phyloP scores from a whole-genome alignment of 1,140 invertebrate genomes.

The Drosophila miranda region DNA sequence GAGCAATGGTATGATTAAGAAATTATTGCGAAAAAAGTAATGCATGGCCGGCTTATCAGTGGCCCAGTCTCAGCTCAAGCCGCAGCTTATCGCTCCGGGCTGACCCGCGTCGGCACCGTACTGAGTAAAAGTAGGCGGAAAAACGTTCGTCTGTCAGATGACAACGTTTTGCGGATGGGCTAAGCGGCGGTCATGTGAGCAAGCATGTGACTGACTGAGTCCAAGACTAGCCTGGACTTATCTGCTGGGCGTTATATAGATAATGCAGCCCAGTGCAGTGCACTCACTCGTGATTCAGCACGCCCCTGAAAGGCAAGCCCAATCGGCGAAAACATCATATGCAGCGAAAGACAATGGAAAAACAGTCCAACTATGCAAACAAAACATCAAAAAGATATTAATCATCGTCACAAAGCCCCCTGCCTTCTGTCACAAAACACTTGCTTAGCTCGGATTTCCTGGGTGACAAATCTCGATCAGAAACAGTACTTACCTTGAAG shows the following conservation, averaged over 20 bases:
- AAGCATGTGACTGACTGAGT: slow-evolving; percentile 41
- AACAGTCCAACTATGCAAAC: slow-evolving; percentile 35
- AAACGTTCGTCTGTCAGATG: slow-evolving; percentile 5
- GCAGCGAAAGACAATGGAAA: too few relatives aligned
- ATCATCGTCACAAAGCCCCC: slow-evolving; percentile 17
- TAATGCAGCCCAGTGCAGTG: slow-evolving; percentile 7
- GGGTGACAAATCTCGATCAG: slow-evolving; percentile 6
- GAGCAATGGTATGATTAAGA: slow-evolving; percentile 29
- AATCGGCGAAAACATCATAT: slow-evolving; percentile 19
- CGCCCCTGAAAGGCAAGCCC: slow-evolving; percentile 3
- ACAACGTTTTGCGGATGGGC: slow-evolving; percentile 42
- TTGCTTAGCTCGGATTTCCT: slow-evolving; percentile 28
- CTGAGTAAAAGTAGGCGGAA: slow-evolving; percentile 15
- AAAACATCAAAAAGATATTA: slow-evolving; percentile 40
- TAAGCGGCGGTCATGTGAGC: slow-evolving; percentile 45
- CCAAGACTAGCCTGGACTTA: slow-evolving; percentile 36
- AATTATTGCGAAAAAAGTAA: slow-evolving; percentile 22
- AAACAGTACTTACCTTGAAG: slow-evolving; percentile 87
- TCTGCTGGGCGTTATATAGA: slow-evolving; percentile 21
- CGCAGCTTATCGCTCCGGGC: slow-evolving; percentile 28
- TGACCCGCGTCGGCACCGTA: slow-evolving; percentile 12
- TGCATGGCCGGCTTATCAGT: slow-evolving; percentile 27
- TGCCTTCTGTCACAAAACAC: slow-evolving; percentile 27
- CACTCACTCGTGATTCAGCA: slow-evolving; percentile 33
- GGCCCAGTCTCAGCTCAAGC: slow-evolving; percentile 9